These are phyloP conservation scores for Amorpha juglandis DNA, from an alignment of 2,888 invertebrate species.

Conservation along the genomic window DNA sequence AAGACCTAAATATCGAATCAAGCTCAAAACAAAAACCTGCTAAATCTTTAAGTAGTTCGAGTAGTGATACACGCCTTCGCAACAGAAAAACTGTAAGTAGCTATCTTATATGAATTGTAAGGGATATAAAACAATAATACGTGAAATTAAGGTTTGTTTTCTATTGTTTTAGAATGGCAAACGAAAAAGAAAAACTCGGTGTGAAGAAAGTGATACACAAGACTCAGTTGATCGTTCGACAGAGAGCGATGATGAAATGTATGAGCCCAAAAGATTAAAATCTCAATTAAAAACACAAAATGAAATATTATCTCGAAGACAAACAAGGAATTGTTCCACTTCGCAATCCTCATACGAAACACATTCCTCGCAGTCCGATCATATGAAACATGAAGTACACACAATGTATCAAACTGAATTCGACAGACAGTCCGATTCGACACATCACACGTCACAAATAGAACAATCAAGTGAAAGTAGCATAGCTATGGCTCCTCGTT, in stretches of 20 bases:
- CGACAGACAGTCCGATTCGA: background rate
- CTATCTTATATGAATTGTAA: background rate
- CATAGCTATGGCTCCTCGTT: background rate
- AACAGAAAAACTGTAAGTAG: conserved; percentile 9
- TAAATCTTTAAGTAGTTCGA: background rate
- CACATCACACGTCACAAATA: background rate
- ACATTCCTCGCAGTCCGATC: background rate
- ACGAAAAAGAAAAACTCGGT: background rate
- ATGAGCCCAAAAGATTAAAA: background rate
- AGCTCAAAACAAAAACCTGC: background rate
- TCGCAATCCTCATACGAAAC: background rate
- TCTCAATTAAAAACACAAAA: background rate
- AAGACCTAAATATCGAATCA: background rate
- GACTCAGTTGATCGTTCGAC: background rate
- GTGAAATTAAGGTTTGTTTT: background rate
- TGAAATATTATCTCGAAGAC: background rate
- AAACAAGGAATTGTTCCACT: background rate
- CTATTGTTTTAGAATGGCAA: background rate
- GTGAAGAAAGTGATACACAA: conserved; percentile 6
- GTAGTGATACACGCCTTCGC: background rate
- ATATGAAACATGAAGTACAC: too few relatives aligned
- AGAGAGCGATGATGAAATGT: background rate
- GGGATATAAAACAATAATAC: background rate
- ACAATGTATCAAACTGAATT: background rate
- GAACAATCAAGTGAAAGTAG: background rate